Base-by-base conservation (phyloP, 2,888 invertebrate species). In the Agrochola lychnidis region DNA sequence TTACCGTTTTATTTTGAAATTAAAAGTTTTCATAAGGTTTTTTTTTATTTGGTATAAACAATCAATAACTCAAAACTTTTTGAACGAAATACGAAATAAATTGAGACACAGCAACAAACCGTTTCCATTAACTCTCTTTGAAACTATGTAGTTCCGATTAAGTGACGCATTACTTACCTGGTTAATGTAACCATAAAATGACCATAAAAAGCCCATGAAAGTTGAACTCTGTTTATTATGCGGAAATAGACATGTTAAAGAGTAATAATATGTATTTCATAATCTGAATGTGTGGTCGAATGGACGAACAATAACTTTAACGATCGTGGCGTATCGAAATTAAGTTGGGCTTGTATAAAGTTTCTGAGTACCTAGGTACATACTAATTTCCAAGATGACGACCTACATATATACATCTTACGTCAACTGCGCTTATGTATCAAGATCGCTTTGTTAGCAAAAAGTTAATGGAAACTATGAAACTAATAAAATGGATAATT, bases 201-300 rank as follows among this genome's bases (percentile, higher is more conserved):
- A 4, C 59, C 59, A 78, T 81, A 76, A 82, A 88, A 81, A 25
- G 56, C 51, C 40, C 53, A 83, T 76, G 67, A 78, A 78, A 75
- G 48, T 79, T 66, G 16, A 72, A 73, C 76, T 71, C 36, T 30
- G 56, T 66, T 78, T 73, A 78, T 80, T 70, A 70, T 61, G 51
- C 57, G 78, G 77, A 78, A 86, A 86, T 56, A 66, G 40, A 68
- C 40, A 70, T 57, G 10, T 77, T 57, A 62, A 66, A 42, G 30
- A 63, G 25, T 56, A 30, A 61, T 70, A 56, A 68, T 48, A 64
- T 40, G 36, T 64, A 53, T 87, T 84, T 82, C 74, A 63, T 40
- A 74, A 84, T 76, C 10, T 53, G 9, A 70, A 68, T 73, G 62
- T 78, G 73, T 78, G 76, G 70, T 59, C 79, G 72, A 73, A 74